Conservation (phyloP, 1,140 invertebrate species). For the Augochlora pura region DNA sequence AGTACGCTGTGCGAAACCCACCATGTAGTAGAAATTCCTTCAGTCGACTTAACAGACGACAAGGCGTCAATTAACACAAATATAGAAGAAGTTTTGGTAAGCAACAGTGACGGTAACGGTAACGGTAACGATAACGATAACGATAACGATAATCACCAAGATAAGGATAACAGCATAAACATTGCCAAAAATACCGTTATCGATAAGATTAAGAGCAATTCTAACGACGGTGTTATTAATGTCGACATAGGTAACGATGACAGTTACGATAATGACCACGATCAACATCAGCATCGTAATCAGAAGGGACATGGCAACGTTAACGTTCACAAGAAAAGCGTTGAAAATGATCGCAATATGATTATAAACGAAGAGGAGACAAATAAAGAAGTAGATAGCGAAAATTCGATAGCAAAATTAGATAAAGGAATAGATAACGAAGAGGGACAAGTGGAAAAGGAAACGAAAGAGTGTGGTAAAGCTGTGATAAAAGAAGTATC, state of each 20-base stretch:
- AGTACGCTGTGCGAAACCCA: background rate
- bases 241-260: constrained; percentile 25
- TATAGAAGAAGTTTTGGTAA: background rate
- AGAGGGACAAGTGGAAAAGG: too few relatives aligned
- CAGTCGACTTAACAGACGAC: background rate
- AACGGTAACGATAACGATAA: too few relatives aligned
- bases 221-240: background rate
- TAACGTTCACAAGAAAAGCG: background rate
- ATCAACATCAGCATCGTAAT: background rate
- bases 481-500: constrained; percentile 7
- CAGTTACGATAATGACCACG: background rate
- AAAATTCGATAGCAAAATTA: background rate
- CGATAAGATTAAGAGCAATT: background rate
- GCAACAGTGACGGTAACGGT: background rate
- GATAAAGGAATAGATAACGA: background rate
- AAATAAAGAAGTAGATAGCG: background rate
- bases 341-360: constrained; percentile 16
- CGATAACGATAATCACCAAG: too few relatives aligned
- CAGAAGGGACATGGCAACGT: too few relatives aligned
- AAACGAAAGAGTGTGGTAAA: background rate
- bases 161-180: background rate
- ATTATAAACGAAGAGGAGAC: background rate
- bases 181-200: background rate
- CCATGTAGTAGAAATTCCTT: background rate
- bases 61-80: background rate